Evolutionary conservation across 2,888 invertebrate genomes (phyloP), one percentile per base, ranked within the genome.

Genomic region (Cecidostiba fungosa): DNA sequence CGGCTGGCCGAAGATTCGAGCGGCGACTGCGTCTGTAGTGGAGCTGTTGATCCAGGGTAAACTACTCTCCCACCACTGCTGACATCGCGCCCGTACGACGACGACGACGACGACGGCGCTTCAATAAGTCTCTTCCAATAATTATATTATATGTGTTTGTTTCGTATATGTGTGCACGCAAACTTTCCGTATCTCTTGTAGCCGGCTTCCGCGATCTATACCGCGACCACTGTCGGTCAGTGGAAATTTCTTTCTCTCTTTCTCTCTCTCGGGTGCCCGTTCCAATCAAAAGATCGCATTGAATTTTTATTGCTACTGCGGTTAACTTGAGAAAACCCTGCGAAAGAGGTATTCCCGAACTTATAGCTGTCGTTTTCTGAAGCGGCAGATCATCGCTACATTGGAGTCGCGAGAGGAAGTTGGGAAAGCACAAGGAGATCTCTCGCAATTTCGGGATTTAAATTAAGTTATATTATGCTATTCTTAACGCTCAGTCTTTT

Each of bases 1-100:
- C 82, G 79, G 50, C 74, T 50, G 43, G 16, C 47, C 73, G 54
- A 80, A 90, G 88, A 90, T 77, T 82, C 80, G 83, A 87, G 86
- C 77, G 80, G 70, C 87, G 83, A 91, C 91, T 91, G 88, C 82
- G 88, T 23, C n/a, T n/a, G 78, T 85, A 69, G 73, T 81, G 62
- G 86, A 85, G 88, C 89, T 87, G 54, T 81, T 84, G 77, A 84
- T 84, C 88, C 92, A 93, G 90, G 92, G 92, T 91, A 91, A 91
- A 91, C 92, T 87, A 87, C 90, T 91, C 91, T 89, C 92, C 92
- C 91, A 90, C 90, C 88, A 90, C 89, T 77, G 81, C 77, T 32
- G 66, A 82, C 74, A 29, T 47, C 14, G 54, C 2, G 29, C 47
- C 32, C 14, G 19, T 32, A n/a, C 39, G 39, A 36, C 43, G 32